phyloP scores from a whole-genome alignment of 2,888 invertebrate species.

The Archips xylosteana region DNA sequence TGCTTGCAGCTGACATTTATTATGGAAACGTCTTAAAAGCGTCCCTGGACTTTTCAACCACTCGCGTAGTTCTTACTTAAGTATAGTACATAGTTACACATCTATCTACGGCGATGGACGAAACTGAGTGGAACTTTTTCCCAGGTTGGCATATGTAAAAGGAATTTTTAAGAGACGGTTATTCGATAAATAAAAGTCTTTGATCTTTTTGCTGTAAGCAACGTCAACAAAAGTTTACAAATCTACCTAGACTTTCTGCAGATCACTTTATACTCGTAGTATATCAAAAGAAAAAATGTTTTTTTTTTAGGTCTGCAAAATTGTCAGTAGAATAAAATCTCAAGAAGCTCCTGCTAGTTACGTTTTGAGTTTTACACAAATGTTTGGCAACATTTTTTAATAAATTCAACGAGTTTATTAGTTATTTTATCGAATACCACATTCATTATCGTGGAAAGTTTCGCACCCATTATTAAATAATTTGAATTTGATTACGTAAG shows the following conservation, averaged over 20 bases:
- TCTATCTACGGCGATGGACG: constrained; percentile 58
- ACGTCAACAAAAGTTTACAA: constrained; percentile 30
- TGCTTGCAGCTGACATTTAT: constrained; percentile 62
- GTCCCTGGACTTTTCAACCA: constrained; percentile 72
- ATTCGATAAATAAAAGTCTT: constrained; percentile 63
- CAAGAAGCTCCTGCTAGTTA: too few relatives aligned
- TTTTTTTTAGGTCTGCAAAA: neutral
- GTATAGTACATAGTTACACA: constrained; percentile 53
- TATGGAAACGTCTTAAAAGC: constrained; percentile 75
- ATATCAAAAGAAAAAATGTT: neutral
- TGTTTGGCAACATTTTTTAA: neutral
- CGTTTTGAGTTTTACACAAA: neutral
- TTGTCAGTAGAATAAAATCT: neutral
- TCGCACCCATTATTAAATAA: constrained; percentile 7
- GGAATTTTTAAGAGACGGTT: constrained; percentile 76
- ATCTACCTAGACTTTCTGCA: constrained; percentile 3
- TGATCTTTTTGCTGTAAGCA: constrained; percentile 52
- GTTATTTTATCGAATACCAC: neutral
- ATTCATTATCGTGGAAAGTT: neutral
- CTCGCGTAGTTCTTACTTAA: constrained; percentile 74
- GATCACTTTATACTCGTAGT: neutral
- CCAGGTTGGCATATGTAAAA: constrained; percentile 77
- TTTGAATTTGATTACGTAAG: neutral
- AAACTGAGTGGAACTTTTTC: constrained; percentile 80
- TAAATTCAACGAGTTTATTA: neutral